Evolutionary conservation across 2,888 invertebrate species (phyloP).

Genomic region (Hemicrepidius hirtus): DNA sequence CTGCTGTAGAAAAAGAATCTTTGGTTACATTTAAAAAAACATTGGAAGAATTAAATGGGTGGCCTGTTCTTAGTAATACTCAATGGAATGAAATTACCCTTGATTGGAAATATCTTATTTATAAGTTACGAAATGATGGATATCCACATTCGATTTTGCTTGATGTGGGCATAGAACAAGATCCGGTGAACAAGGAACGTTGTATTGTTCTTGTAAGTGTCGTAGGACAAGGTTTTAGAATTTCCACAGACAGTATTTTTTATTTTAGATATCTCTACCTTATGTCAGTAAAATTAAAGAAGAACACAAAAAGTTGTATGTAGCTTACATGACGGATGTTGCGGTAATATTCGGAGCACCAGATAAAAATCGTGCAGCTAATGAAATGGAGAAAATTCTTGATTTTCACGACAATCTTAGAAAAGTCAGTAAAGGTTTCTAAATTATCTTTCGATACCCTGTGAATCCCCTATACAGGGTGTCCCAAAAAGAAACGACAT

Average conservation of each 20-base stretch:
- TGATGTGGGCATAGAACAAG: constrained; percentile 27
- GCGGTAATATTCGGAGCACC: constrained; percentile 59
- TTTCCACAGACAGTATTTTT: too few species aligned
- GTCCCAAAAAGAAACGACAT: too few species aligned
- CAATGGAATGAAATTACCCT: constrained; percentile 58
- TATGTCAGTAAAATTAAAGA: constrained; percentile 5
- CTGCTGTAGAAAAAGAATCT: constrained; percentile 47
- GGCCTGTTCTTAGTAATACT: constrained; percentile 61
- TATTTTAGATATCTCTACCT: constrained; percentile 27
- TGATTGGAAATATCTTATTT: constrained; percentile 60
- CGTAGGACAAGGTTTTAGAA: too few species aligned
- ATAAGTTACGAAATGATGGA: constrained; percentile 60
- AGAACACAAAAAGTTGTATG: constrained; percentile 43
- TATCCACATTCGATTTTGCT: constrained; percentile 59
- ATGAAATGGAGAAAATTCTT: constrained; percentile 59
- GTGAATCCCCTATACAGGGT: too few species aligned
- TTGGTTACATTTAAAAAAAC: constrained; percentile 26
- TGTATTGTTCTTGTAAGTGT: constrained; percentile 62
- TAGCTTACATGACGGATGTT: constrained; percentile 58
- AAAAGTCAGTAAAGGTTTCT: constrained; percentile 48
- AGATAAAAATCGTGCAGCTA: constrained; percentile 46
- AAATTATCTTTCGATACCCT: too few species aligned
- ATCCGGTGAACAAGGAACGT: neutral
- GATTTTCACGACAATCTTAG: constrained; percentile 59
- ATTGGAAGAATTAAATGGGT: constrained; percentile 58